Evolutionary conservation across 2,113 vertebrate species (phyloP).

Genomic region (Terrapene triunguis): DNA sequence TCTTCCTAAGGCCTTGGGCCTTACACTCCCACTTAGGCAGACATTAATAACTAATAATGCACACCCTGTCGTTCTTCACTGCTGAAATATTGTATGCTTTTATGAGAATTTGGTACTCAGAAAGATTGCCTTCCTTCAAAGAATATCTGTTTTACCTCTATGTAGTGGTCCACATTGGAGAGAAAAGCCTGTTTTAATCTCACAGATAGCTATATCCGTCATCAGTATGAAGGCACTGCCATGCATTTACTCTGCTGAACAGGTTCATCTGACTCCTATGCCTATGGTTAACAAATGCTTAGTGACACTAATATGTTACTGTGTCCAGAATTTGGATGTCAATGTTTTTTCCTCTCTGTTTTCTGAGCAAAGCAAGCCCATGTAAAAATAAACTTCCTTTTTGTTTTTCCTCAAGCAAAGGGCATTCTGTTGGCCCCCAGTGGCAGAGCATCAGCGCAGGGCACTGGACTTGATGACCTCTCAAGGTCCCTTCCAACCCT

Average conservation of each 20-base stretch:
- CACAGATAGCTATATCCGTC: not conserved
- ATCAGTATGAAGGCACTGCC: not conserved
- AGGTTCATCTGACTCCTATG: not conserved
- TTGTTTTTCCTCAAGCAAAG: not conserved
- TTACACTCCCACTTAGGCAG: conserved; percentile 45
- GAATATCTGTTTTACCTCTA: not conserved
- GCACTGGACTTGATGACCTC: not conserved
- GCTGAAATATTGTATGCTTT: conserved; percentile 18
- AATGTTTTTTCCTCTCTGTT: not conserved
- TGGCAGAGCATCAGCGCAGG: not conserved
- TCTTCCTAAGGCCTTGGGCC: conserved; percentile 29
- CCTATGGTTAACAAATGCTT: conserved; percentile 14
- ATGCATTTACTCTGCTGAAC: not conserved
- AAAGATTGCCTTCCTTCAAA: conserved; percentile 5
- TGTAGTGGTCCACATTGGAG: not conserved
- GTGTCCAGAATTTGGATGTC: not conserved
- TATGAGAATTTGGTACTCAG: not conserved
- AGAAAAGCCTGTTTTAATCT: conserved; percentile 9
- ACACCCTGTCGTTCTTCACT: conserved; percentile 20
- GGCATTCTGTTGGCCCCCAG: not conserved
- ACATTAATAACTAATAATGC: conserved; percentile 44
- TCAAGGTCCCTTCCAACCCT: not conserved
- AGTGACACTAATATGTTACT: not conserved
- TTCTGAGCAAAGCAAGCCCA: not conserved
- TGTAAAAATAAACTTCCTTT: not conserved